Evolutionary conservation across 2,113 vertebrate species (phyloP).

Genomic region (Actinemys pallida): DNA sequence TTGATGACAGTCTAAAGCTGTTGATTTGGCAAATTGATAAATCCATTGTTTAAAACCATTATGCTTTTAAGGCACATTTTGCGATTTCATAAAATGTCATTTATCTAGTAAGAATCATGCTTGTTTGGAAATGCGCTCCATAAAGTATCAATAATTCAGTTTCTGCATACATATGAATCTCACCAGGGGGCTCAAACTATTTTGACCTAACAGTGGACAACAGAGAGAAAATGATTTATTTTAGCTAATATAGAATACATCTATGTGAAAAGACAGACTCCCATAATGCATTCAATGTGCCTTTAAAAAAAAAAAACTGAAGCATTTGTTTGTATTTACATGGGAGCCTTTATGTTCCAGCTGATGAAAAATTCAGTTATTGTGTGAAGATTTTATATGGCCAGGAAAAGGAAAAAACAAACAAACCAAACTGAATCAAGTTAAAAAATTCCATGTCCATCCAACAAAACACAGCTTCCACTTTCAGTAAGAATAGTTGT

Average conservation of each 20-base stretch:
- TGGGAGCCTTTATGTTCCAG: neutral
- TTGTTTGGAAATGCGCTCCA: conserved; percentile 59
- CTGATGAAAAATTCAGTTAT: conserved; percentile 28
- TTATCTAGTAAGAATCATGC: conserved; percentile 62
- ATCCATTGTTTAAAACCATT: conserved; percentile 57
- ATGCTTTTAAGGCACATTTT: conserved; percentile 71
- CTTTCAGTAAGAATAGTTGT: neutral
- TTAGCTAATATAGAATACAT: neutral
- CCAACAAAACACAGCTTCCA: neutral
- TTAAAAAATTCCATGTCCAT: neutral
- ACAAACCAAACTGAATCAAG: neutral
- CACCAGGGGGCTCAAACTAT: neutral
- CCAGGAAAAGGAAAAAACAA: neutral
- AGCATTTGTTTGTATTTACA: neutral
- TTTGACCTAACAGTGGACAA: conserved; percentile 2
- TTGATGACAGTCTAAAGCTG: conserved; percentile 59
- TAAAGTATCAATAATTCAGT: conserved; percentile 4
- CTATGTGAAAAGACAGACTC: neutral
- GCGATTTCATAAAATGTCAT: conserved; percentile 70
- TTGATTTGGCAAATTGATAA: conserved; percentile 73
- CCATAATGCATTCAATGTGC: neutral
- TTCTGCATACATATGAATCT: conserved; percentile 38
- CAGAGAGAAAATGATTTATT: neutral
- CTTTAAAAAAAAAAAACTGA: fast-evolving
- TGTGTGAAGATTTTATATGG: neutral